Base-by-base conservation (phyloP, 2,113 vertebrate genomes). In the Lampris incognitus region DNA sequence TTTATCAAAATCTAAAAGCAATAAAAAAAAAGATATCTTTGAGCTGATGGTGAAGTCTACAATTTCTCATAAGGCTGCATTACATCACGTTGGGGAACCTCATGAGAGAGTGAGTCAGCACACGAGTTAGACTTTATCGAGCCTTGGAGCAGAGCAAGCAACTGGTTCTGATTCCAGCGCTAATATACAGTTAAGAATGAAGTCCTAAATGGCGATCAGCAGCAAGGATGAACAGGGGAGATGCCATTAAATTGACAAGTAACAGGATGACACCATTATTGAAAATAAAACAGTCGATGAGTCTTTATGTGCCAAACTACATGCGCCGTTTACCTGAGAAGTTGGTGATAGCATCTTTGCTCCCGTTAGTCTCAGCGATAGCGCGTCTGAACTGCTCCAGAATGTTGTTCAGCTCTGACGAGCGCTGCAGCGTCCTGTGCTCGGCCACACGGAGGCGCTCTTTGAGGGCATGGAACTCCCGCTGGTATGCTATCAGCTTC, bases 371-470 rank as follows among this genome's bases (percentile, higher is more conserved):
- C 91, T 97, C 96, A 0, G 96, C 96, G n/a, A 97, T 96, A 10
- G 96, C 96, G 0, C 94, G 94, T 48, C 94, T 91, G 91, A 99
- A 99, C 81, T 98, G 97, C 74, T 99, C 97, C 36, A 99, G 92
- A 41, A 99, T 97, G 63, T 92, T 91, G 66, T 96, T 98, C 76
- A 99, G 94, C 83, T 99, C 97, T 0, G 97, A 97, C 0, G 98
- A 98, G 76, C 98, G 97, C 79, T 99, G 98, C 75, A 98, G 93
- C 1, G 97, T 98, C 83, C 97, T 90, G 69, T 97, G 97, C 82
- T 99, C 98, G 1, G 98, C 98, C 78, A 97, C 96, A 60, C 96
- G 98, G 69, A 99, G 96, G 4, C 98, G 97, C 55, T 99, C 97
- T 92, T 97, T 98, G 90, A 99, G 76, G 72, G 96, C 96, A 74